Evolutionary conservation across 2,113 vertebrate genomes (phyloP).

Genomic region (Lathamus discolor): DNA sequence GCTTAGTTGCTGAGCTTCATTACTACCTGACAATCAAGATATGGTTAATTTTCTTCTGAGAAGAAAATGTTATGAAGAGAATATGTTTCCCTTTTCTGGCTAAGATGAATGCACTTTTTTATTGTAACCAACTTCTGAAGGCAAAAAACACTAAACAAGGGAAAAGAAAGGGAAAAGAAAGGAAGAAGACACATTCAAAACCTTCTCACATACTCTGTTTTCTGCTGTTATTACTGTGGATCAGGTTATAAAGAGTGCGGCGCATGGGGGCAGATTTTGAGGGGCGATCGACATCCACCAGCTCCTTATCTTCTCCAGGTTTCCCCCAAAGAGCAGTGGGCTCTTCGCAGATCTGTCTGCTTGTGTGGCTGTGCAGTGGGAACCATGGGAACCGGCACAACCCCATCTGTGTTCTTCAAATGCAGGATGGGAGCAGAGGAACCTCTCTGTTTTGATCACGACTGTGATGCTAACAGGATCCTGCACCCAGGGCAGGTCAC

Average conservation of each 20-base stretch:
- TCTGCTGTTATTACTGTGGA: neutral
- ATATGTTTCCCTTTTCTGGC: neutral
- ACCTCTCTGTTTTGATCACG: neutral
- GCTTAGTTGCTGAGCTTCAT: neutral
- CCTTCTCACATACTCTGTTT: neutral
- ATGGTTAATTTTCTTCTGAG: neutral
- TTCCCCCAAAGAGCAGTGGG: neutral
- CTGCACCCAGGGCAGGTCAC: neutral
- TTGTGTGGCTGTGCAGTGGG: fast-evolving
- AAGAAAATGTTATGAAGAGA: neutral
- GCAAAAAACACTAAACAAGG: neutral
- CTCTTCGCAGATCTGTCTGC: neutral
- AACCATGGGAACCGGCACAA: fast-evolving
- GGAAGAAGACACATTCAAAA: neutral
- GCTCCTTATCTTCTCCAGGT: neutral
- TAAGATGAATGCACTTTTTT: neutral
- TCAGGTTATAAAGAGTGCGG: neutral
- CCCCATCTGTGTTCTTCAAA: no score
- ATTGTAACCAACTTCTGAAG: neutral
- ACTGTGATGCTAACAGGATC: no score
- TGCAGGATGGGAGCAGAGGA: neutral
- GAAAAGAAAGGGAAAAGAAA: neutral
- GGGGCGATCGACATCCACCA: neutral
- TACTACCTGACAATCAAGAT: neutral
- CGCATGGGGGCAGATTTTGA: neutral